Conservation (phyloP, 2,113 vertebrate genomes). For the Poicephalus meyeri region DNA sequence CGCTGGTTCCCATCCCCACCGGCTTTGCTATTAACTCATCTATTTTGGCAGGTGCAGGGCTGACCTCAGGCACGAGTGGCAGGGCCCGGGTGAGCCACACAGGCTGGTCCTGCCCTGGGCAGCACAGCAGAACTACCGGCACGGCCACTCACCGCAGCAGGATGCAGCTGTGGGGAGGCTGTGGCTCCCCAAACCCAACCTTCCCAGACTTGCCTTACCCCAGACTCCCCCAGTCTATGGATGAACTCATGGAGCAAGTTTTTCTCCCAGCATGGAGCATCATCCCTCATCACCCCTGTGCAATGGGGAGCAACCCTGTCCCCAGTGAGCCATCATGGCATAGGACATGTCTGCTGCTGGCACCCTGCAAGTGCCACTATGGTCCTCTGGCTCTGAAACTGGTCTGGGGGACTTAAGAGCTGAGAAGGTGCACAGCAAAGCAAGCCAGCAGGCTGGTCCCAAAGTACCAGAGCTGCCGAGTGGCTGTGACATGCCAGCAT, state of each 20-base stretch:
- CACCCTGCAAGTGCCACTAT: background rate
- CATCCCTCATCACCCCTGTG: accelerated
- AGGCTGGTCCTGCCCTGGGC: background rate
- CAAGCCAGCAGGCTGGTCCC: background rate
- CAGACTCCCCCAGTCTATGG: background rate
- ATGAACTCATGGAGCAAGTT: background rate
- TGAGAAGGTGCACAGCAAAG: background rate
- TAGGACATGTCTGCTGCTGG: accelerated
- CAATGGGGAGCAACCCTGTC: background rate
- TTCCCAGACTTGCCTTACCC: background rate
- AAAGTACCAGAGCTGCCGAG: background rate
- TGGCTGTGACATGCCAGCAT: accelerated
- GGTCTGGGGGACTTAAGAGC: no score
- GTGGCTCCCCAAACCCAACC: background rate
- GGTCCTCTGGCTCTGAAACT: accelerated
- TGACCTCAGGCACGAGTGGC: slow-evolving; percentile 44
- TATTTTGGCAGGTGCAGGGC: slow-evolving; percentile 64
- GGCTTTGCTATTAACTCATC: slow-evolving; percentile 62
- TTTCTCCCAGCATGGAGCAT: background rate
- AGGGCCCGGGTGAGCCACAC: background rate
- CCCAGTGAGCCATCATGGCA: accelerated
- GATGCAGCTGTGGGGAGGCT: background rate
- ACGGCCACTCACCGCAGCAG: accelerated
- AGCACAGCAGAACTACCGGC: background rate
- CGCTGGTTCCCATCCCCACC: slow-evolving; percentile 27